Evolutionary conservation across 2,888 invertebrate species (phyloP), one percentile per base, ranked within the genome.

Genomic region (Ephialtes manifestator): DNA sequence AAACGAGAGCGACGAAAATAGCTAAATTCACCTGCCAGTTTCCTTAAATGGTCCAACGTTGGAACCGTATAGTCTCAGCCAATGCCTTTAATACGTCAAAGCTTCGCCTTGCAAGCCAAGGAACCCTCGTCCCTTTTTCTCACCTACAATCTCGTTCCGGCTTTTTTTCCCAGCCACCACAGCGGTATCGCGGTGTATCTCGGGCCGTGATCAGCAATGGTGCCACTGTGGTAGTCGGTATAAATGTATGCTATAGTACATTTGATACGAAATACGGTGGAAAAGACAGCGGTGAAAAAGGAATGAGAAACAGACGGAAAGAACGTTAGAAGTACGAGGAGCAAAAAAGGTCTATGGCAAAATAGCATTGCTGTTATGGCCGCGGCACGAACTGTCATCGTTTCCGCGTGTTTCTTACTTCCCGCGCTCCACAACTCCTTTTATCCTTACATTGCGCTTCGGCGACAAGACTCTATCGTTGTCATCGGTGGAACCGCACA

Each of bases 381-480:
- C 87, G 87, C 90, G 87, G 92, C 92, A 93, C 92, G 93, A 93
- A 92, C 93, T 92, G 93, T 93, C 93, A 93, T 78, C 86, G 91
- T 93, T 94, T 93, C 93, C 93, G 93, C 93, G 93, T 93, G 91
- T 91, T 92, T 92, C 92, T 91, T 92, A 90, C 90, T 90, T 89
- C 87, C 84, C 82, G 85, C 83, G 79, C 83, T 86, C 87, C 84
- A 86, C 88, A 77, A 85, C 81, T 87, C 82, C 86, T 79, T 31
- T 77, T 84, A 78, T 87, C 85, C 85, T 60, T 82, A 67, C 67
- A 76, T 53, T 39, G 74, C 53, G 63, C 75, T 76, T 72, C 76
- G 77, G 72, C 87, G 72, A 83, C 80, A 80, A 84, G 87, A 83
- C 80, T 84, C 84, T 85, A 78, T 84, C 80, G 85, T 85, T 78